Conservation (phyloP, 1,140 invertebrate species). For the Spodoptera litura region DNA sequence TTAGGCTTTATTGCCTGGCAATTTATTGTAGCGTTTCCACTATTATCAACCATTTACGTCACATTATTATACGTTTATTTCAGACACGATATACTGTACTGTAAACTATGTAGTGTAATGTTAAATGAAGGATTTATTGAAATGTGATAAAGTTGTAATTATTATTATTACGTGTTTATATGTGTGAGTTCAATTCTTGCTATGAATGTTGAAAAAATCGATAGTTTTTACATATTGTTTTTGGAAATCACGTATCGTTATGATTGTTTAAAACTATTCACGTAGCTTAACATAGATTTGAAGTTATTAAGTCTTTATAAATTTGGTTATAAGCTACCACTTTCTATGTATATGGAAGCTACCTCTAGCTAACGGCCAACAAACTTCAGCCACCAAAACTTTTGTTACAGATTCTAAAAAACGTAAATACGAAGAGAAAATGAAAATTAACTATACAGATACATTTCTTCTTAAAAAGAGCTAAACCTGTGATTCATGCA, state of each 20-base stretch:
- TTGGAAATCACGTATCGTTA: no score
- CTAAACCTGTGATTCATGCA: slow-evolving; percentile 55
- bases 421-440: slow-evolving; percentile 46
- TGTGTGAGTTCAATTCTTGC: background rate
- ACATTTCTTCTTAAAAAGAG: slow-evolving; percentile 38
- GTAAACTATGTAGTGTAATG: background rate
- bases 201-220: background rate
- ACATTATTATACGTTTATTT: slow-evolving; percentile 16
- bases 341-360: no score
- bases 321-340: no score
- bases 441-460: slow-evolving; percentile 40
- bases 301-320: no score
- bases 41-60: slow-evolving; percentile 25
- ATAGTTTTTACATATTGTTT: no score
- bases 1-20: slow-evolving; percentile 15
- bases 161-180: no score
- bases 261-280: no score
- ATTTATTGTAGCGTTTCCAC: background rate
- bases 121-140: background rate
- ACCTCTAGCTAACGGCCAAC: no score
- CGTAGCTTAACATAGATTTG: no score
- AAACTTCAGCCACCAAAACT: background rate
- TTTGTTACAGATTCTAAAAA: slow-evolving; percentile 54
- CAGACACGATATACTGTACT: slow-evolving; percentile 4
- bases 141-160: no score